phyloP scores from a whole-genome alignment of 2,888 invertebrate genomes.

The Metalampra italica region DNA sequence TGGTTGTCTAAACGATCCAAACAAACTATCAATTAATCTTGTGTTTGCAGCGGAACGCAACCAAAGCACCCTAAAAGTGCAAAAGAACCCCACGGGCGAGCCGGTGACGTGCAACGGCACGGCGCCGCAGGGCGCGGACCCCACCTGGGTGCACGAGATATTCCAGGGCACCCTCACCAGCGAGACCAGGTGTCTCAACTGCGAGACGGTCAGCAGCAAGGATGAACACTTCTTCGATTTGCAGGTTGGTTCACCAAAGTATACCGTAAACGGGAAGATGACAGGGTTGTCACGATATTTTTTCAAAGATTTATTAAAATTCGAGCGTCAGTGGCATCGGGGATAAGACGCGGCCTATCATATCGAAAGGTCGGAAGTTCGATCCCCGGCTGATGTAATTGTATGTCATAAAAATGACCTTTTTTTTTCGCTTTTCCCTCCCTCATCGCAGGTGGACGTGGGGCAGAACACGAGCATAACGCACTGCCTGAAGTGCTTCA shows the following conservation, averaged over 20 bases:
- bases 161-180: constrained; percentile 99
- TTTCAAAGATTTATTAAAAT: no score
- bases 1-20: no score
- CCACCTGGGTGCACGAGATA: constrained; percentile 99
- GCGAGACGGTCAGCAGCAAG: constrained; percentile 99
- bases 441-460: constrained; percentile 93
- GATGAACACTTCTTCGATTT: constrained; percentile 99
- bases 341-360: no score
- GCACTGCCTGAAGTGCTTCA: constrained; percentile 97
- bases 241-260: constrained; percentile 72
- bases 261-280: no score
- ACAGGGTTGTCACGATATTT: no score
- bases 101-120: constrained; percentile 62
- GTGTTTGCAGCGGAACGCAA: constrained; percentile 83
- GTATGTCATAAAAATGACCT: no score
- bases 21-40: background rate
- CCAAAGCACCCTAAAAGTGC: constrained; percentile 82
- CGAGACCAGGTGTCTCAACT: constrained; percentile 99
- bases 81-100: constrained; percentile 70
- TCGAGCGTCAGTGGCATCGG: no score
- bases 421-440: no score
- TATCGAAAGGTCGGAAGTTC: no score
- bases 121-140: constrained; percentile 82
- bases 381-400: no score
- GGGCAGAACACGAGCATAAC: constrained; percentile 99